Evolutionary conservation across 2,797 vertebrate genomes (phyloP).

Genomic region (Phaenicophaeus curvirostris): DNA sequence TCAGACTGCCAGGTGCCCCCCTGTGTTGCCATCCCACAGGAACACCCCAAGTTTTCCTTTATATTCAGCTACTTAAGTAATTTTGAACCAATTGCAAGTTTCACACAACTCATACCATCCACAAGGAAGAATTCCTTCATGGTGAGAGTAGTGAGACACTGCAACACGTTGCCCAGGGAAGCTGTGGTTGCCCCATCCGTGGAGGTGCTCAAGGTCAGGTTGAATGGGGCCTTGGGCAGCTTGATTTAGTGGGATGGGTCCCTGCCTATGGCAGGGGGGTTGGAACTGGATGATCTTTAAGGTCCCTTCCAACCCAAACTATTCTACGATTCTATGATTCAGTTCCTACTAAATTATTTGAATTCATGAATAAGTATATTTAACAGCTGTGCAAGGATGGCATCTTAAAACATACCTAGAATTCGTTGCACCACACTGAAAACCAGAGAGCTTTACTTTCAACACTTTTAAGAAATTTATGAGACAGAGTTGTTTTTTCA

Average conservation of each 20-base stretch:
- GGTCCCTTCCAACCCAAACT: too few relatives aligned
- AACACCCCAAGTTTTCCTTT: background rate
- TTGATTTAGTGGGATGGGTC: too few relatives aligned
- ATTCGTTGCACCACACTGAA: background rate
- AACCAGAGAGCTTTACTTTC: background rate
- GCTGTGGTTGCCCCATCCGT: too few relatives aligned
- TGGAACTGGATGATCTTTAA: too few relatives aligned
- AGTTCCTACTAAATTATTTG: background rate
- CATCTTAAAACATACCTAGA: background rate
- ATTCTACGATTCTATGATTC: background rate
- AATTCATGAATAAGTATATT: background rate
- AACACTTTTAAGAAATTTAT: background rate
- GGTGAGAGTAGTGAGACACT: too few relatives aligned
- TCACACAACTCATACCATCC: background rate
- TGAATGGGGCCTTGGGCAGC: too few relatives aligned
- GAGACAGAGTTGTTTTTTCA: background rate
- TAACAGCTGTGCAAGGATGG: background rate
- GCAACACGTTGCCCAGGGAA: too few relatives aligned
- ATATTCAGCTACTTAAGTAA: background rate
- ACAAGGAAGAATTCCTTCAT: too few relatives aligned
- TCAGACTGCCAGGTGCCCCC: background rate
- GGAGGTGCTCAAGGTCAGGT: too few relatives aligned
- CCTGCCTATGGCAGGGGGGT: too few relatives aligned
- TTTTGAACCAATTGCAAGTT: background rate
- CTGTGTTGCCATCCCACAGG: background rate